Evolutionary conservation across 2,113 vertebrate species (phyloP).

Genomic region (Rhinichthys klamathensis): DNA sequence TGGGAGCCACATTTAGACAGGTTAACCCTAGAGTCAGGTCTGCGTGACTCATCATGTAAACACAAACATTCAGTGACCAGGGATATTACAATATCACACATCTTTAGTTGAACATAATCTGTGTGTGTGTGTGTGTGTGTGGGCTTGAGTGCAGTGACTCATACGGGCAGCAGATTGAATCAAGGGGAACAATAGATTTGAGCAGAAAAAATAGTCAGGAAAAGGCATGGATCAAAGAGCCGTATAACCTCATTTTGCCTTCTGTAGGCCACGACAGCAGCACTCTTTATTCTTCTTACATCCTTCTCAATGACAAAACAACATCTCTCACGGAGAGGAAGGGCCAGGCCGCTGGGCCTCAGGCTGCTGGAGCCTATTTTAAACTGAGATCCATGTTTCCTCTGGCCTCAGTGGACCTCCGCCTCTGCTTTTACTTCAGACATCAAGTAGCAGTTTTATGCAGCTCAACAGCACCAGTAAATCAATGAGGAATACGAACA

Average conservation of each 20-base stretch:
- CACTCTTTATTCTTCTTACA: not conserved
- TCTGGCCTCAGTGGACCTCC: constrained; percentile 25
- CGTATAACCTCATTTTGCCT: not conserved
- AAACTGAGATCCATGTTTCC: constrained; percentile 40
- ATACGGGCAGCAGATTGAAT: constrained; percentile 25
- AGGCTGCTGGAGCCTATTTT: constrained; percentile 25
- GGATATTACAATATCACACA: not conserved
- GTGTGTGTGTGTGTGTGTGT: not conserved
- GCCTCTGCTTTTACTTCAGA: constrained; percentile 37
- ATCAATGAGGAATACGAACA: constrained; percentile 14
- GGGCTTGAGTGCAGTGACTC: constrained; percentile 21
- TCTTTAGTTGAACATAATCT: not conserved
- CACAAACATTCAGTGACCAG: constrained; percentile 10
- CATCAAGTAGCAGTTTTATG: constrained; percentile 19
- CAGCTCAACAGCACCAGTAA: not conserved
- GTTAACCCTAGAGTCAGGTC: not conserved
- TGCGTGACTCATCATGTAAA: constrained; percentile 7
- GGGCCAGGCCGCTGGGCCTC: not conserved
- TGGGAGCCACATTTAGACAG: not conserved
- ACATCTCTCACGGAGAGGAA: not conserved
- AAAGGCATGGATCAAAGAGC: constrained; percentile 26
- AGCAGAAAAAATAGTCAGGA: constrained; percentile 21
- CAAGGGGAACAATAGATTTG: constrained; percentile 34
- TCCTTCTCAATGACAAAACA: constrained; percentile 32
- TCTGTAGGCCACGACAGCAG: not conserved